phyloP scores from a whole-genome alignment of 64 coral and sea anemone species.

The Pachyseris speciosa region DNA sequence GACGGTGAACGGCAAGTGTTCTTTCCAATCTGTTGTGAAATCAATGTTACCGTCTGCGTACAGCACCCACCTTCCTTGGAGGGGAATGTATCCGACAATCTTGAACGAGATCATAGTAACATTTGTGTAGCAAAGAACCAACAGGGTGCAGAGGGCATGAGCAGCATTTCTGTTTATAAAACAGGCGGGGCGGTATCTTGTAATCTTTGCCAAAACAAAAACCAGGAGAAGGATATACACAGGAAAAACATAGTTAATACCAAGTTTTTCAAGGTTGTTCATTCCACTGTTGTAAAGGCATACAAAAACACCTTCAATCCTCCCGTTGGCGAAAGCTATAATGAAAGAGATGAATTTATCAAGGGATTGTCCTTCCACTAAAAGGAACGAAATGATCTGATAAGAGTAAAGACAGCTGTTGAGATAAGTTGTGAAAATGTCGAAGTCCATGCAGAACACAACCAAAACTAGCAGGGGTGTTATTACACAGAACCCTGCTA shows the following conservation, averaged over 20 bases:
- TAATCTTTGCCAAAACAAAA: conserved; percentile 30
- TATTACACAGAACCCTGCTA: conserved; percentile 52
- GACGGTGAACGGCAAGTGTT: conserved; percentile 15
- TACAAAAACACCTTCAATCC: conserved; percentile 21
- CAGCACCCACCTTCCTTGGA: conserved; percentile 25
- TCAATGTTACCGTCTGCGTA: conserved; percentile 62
- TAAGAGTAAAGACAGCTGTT: conserved; percentile 85
- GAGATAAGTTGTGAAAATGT: conserved; percentile 75
- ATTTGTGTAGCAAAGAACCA: conserved; percentile 83
- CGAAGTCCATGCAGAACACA: conserved; percentile 53
- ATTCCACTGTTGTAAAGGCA: conserved; percentile 38
- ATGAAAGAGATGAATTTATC: conserved; percentile 41
- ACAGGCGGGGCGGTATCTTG: conserved; percentile 1
- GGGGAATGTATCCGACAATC: conserved; percentile 4
- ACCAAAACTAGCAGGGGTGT: conserved; percentile 27
- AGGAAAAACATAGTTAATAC: conserved; percentile 70
- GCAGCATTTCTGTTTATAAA: conserved; percentile 54
- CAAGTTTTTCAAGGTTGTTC: conserved; percentile 71
- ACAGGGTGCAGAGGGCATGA: conserved; percentile 68
- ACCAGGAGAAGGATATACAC: conserved; percentile 56
- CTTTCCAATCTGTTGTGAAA: neutral
- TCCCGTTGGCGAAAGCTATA: conserved; percentile 38
- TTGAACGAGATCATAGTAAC: conserved; percentile 65
- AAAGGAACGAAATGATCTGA: conserved; percentile 55
- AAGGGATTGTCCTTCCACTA: conserved; percentile 22